Conservation (phyloP, 2,888 invertebrate species). For the Monopis laevigella region DNA sequence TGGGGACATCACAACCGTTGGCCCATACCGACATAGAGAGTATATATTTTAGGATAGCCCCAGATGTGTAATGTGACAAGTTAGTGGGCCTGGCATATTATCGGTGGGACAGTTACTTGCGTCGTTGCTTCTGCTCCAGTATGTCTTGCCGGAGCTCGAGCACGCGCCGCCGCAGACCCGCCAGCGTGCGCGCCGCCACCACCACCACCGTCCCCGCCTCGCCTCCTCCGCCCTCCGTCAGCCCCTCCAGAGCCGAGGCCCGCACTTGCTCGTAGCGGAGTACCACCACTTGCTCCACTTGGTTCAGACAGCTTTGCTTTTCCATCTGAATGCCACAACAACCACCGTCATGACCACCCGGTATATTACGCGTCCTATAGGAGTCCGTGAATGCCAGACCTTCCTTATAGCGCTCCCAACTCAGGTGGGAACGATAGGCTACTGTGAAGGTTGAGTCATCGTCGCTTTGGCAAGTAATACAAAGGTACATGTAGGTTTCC, state of each 20-base stretch:
- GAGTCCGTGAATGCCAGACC: too few species aligned
- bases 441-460: too few species aligned
- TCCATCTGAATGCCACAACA: slow-evolving; percentile 72
- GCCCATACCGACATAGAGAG: too few species aligned
- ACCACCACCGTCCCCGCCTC: slow-evolving; percentile 64
- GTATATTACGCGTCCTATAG: too few species aligned
- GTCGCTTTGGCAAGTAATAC: neutral
- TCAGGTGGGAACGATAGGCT: too few species aligned
- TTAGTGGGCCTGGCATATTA: too few species aligned
- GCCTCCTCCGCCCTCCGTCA: slow-evolving; percentile 41
- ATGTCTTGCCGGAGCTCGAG: slow-evolving; percentile 74
- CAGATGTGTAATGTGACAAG: too few species aligned
- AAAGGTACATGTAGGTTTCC: too few species aligned
- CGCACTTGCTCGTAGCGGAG: slow-evolving; percentile 75
- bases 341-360: too few species aligned
- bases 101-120: slow-evolving; percentile 52
- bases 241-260: slow-evolving; percentile 49
- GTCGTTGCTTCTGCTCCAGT: slow-evolving; percentile 65
- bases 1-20: too few species aligned
- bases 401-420: too few species aligned
- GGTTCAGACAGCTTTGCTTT: slow-evolving; percentile 81
- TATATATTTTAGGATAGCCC: too few species aligned
- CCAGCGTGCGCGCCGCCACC: slow-evolving; percentile 70
- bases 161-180: slow-evolving; percentile 68
- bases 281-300: slow-evolving; percentile 75